Conservation (phyloP, 2,113 vertebrate species). For the Pluvianellus socialis region DNA sequence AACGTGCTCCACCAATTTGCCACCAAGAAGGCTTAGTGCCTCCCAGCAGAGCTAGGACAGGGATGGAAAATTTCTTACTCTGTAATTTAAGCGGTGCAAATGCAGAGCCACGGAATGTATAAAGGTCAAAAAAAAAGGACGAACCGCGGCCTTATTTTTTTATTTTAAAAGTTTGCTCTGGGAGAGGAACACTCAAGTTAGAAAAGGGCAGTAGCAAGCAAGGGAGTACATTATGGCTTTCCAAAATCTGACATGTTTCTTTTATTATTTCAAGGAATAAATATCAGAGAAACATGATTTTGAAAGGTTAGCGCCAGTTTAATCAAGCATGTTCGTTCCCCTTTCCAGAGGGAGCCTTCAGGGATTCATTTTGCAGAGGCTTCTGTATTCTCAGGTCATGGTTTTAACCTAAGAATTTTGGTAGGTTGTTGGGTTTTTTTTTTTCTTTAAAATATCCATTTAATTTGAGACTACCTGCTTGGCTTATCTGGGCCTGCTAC, state of each 20-base stretch:
- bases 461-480: not conserved
- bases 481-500: not conserved
- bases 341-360: constrained; percentile 17
- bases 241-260: constrained; percentile 9
- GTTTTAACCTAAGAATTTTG: not conserved
- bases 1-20: not conserved
- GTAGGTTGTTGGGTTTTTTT: not conserved
- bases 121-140: constrained; percentile 10
- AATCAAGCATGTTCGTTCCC: constrained; percentile 49
- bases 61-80: not conserved
- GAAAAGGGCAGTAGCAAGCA: constrained; percentile 30
- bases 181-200: not conserved
- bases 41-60: not conserved
- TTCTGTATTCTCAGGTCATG: constrained; percentile 9
- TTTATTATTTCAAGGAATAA: constrained; percentile 52
- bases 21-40: not conserved
- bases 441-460: not conserved
- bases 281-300: constrained; percentile 41
- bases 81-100: not conserved
- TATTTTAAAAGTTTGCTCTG: constrained; percentile 6
- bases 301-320: constrained; percentile 36
- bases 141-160: not conserved
- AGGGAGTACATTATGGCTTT: not conserved
- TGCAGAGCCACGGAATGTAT: not conserved
- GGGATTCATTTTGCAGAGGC: not conserved